Percentiles rank a stretch among this genome's conserved stretches.
phyloP scores from a whole-genome alignment of 2,797 vertebrate species.

The Eleutherodactylus coqui region DNA sequence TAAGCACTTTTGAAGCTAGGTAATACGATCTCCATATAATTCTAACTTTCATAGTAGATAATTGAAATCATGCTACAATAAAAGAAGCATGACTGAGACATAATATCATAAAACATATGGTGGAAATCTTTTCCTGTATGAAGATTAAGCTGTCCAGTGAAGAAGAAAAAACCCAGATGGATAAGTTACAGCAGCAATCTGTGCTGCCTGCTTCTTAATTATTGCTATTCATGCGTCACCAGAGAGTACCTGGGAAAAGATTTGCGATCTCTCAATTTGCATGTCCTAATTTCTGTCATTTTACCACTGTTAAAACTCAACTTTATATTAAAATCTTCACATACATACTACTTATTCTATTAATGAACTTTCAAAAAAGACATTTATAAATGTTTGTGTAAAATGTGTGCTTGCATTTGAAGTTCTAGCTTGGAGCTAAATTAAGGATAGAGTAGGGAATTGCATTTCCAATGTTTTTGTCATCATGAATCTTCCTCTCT shows the following conservation, averaged over 20 bases:
- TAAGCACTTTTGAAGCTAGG: conserved; percentile 3
- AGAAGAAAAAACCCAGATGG: conserved; percentile 49
- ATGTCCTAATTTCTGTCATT: conserved; percentile 16
- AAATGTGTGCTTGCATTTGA: not conserved
- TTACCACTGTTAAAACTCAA: not conserved
- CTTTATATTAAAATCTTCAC: not conserved
- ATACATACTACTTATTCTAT: not conserved
- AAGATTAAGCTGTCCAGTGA: conserved; percentile 47
- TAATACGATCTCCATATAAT: conserved; percentile 11
- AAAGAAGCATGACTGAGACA: conserved; percentile 19
- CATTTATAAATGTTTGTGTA: not conserved
- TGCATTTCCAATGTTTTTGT: too few relatives aligned
- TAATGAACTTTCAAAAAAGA: not conserved
- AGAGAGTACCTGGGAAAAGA: conserved; percentile 44
- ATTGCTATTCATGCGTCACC: conserved; percentile 51
- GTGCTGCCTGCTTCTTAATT: conserved; percentile 44
- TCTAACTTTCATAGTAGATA: conserved; percentile 14
- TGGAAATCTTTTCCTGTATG: conserved; percentile 26
- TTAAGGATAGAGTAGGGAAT: too few relatives aligned
- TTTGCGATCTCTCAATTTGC: conserved; percentile 48
- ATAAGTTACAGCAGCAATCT: conserved; percentile 36
- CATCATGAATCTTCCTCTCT: too few relatives aligned
- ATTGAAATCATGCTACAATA: conserved; percentile 16
- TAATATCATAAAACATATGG: conserved; percentile 51
- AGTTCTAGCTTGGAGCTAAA: too few relatives aligned